phyloP scores from a whole-genome alignment of 2,888 invertebrate species.

The Clostera curtula region DNA sequence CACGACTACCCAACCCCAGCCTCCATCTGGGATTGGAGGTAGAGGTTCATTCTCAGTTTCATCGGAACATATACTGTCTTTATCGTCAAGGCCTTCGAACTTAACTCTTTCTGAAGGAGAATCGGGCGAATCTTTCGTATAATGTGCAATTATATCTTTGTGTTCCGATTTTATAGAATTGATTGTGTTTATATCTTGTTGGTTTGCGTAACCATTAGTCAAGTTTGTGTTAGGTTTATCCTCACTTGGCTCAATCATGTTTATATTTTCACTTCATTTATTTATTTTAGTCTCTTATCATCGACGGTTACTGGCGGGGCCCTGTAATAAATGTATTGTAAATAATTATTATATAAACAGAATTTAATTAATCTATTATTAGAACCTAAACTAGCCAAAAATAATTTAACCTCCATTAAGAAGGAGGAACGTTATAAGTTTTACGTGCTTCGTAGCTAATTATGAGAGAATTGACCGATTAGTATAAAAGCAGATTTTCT shows the following conservation, averaged over 20 bases:
- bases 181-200: constrained; percentile 53
- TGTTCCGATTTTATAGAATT: constrained; percentile 51
- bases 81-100: constrained; percentile 62
- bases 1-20: constrained; percentile 94
- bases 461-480: too few relatives aligned
- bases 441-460: too few relatives aligned
- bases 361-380: too few relatives aligned
- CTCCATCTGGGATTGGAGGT: constrained; percentile 84
- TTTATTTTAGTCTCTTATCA: too few relatives aligned
- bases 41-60: constrained; percentile 47
- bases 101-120: constrained; percentile 54
- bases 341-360: too few relatives aligned
- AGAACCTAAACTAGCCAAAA: too few relatives aligned
- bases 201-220: constrained; percentile 14
- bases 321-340: too few relatives aligned
- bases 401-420: too few relatives aligned
- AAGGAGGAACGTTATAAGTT: too few relatives aligned
- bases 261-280: too few relatives aligned
- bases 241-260: constrained; percentile 23
- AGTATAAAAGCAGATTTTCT: too few relatives aligned
- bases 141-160: constrained; percentile 34
- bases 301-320: too few relatives aligned
- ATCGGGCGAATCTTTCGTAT: constrained; percentile 34
- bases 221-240: constrained; percentile 14
- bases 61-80: constrained; percentile 59